Evolutionary conservation across 1,140 invertebrate species (phyloP), one percentile per base, ranked within the genome.

Genomic region (Hylaeus volcanicus): DNA sequence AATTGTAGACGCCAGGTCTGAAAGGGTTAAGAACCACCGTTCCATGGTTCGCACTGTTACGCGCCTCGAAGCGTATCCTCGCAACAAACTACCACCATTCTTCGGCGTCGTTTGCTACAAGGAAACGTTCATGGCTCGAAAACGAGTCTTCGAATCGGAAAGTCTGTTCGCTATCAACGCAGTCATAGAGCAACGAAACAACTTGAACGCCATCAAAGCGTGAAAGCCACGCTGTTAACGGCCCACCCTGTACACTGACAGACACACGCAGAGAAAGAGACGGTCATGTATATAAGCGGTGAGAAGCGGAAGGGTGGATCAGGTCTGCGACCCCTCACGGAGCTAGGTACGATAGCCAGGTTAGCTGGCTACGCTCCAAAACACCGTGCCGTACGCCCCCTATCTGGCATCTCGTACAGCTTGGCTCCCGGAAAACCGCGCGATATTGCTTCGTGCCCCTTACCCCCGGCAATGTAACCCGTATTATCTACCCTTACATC

Each of bases 401-500:
- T 87, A 84, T 87, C 86, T 86, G 74, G 65, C 82, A 84, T 87
- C 86, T 86, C 84, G 66, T 69, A 86, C 86, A 86, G 86, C 77
- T 87, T 86, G 81, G 84, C 60, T 74, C 83, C 45, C 75, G 71
- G 68, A 77, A 75, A 77, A 69, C 45, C 75, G 75, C 83, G 81
- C 81, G 85, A 75, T 87, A 87, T 87, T 87, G 78, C 86, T 65
- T 81, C 78, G 58, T 78, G 74, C 58, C 70, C 68, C 65, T 78
- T 61, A 74, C 78, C 82, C 71, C 72, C 76, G 61, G 77, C 56
- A 64, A 76, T 73, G 72, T 64, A 84, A 51, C 79, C 77, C 56
- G 78, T 76, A 76, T 85, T 84, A 81, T 69, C 78, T 72, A 79
- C 45, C 77, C 56, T 72, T 81, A 76, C 63, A 81, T 84, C 68